phyloP scores from a whole-genome alignment of 2,888 invertebrate genomes.

The Carabus problematicus region DNA sequence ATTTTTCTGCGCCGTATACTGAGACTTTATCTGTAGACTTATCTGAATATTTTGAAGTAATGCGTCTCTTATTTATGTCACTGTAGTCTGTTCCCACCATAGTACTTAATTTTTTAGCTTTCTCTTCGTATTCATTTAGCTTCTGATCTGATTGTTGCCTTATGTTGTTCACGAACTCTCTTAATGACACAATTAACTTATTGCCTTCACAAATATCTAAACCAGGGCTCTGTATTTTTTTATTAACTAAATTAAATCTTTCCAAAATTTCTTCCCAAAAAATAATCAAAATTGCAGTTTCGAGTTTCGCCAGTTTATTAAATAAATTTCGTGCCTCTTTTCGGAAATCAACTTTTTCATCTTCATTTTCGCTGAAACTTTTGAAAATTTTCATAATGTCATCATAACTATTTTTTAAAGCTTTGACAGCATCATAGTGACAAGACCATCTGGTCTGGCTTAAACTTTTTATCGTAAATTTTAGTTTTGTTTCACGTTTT shows the following conservation, averaged over 20 bases:
- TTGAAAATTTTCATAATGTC: conserved; percentile 3
- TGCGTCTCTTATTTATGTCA: conserved; percentile 41
- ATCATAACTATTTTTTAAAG: conserved; percentile 9
- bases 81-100: conserved; percentile 41
- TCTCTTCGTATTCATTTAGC: conserved; percentile 26
- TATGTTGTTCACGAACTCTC: neutral
- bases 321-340: conserved; percentile 14
- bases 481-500: conserved; percentile 17
- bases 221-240: conserved; percentile 2
- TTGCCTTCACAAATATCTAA: neutral
- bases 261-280: conserved; percentile 21
- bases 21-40: conserved; percentile 42
- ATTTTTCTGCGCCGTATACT: conserved; percentile 42
- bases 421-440: conserved; percentile 40
- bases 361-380: neutral
- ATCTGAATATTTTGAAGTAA: conserved; percentile 43
- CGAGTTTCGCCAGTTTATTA: neutral
- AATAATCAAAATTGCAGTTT: conserved; percentile 8
- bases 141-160: neutral
- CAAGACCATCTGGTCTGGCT: conserved; percentile 44
- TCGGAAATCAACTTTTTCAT: conserved; percentile 5
- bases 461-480: conserved; percentile 23
- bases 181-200: neutral
- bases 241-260: conserved; percentile 8
- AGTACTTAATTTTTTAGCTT: conserved; percentile 42